A percentile compares a stretch with the other conserved stretches of the same genome.
phyloP scores from a whole-genome alignment of 2,888 invertebrate genomes.

The Nomada lathburiana region DNA sequence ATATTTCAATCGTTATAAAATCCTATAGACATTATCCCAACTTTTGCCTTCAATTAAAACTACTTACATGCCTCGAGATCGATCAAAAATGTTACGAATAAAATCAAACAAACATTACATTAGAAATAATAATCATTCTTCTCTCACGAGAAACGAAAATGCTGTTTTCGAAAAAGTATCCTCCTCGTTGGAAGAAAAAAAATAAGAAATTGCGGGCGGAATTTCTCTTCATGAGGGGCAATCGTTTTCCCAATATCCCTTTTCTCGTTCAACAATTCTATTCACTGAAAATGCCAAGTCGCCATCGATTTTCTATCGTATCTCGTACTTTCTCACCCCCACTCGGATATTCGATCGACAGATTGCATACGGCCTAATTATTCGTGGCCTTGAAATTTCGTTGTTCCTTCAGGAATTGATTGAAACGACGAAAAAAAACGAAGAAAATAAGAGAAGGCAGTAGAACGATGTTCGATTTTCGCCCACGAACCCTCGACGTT shows the following conservation, averaged over 20 bases:
- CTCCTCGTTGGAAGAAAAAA: no score
- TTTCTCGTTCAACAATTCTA: background rate
- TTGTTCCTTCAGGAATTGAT: background rate
- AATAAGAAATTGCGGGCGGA: no score
- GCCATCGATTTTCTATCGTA: conserved; percentile 42
- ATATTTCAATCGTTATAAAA: no score
- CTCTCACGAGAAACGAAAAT: no score
- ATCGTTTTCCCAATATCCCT: conserved; percentile 6
- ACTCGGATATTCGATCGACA: background rate
- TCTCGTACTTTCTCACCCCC: background rate
- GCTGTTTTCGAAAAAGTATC: no score
- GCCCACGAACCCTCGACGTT: conserved; percentile 64
- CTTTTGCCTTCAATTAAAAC: no score
- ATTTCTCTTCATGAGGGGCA: background rate
- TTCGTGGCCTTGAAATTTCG: conserved; percentile 39
- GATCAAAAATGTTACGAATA: no score
- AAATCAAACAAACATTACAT: no score
- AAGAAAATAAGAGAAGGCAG: background rate
- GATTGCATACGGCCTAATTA: background rate
- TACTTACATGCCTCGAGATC: no score
- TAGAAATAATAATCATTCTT: no score
- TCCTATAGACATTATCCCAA: no score
- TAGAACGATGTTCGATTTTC: conserved; percentile 61
- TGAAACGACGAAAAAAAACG: background rate
- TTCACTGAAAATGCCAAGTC: conserved; percentile 21